phyloP scores from a whole-genome alignment of 2,888 invertebrate genomes.

The Stegophylla sp. region DNA sequence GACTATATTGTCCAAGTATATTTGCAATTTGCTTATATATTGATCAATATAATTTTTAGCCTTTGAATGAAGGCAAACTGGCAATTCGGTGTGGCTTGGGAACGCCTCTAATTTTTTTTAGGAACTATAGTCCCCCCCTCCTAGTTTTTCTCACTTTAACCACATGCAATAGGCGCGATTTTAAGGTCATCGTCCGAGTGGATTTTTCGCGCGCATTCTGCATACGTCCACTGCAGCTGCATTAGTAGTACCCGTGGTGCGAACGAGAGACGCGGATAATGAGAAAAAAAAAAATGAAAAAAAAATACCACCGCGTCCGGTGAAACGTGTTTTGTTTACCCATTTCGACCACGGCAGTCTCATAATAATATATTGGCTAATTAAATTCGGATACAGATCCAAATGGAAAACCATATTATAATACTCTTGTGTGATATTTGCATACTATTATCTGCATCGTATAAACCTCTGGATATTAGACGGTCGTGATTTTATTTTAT shows the following conservation, averaged over 20 bases:
- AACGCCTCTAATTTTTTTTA: too few species aligned
- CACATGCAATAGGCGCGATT: conserved; percentile 4
- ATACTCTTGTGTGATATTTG: background rate
- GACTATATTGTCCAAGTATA: too few species aligned
- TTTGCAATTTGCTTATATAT: too few species aligned
- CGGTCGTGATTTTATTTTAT: too few species aligned
- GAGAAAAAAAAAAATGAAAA: background rate
- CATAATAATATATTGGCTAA: conserved; percentile 25
- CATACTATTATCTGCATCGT: background rate
- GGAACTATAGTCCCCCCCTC: too few species aligned
- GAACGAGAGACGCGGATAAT: too few species aligned
- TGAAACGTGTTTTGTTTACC: conserved; percentile 39
- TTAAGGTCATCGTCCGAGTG: conserved; percentile 30
- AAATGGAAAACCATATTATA: background rate
- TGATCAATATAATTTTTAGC: too few species aligned
- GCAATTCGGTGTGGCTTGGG: too few species aligned
- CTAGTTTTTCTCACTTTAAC: too few species aligned
- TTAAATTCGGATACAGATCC: conserved; percentile 44
- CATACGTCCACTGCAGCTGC: conserved; percentile 4
- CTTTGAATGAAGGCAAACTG: too few species aligned
- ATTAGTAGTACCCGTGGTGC: too few species aligned
- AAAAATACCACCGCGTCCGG: conserved; percentile 6
- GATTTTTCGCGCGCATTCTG: background rate
- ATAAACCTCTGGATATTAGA: background rate
- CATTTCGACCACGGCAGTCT: background rate